Percentiles rank a stretch among this genome's conserved stretches.
These are phyloP conservation scores for Xanthorhoe designata DNA, from an alignment of 2,888 invertebrate species.

Conservation along the genomic window DNA sequence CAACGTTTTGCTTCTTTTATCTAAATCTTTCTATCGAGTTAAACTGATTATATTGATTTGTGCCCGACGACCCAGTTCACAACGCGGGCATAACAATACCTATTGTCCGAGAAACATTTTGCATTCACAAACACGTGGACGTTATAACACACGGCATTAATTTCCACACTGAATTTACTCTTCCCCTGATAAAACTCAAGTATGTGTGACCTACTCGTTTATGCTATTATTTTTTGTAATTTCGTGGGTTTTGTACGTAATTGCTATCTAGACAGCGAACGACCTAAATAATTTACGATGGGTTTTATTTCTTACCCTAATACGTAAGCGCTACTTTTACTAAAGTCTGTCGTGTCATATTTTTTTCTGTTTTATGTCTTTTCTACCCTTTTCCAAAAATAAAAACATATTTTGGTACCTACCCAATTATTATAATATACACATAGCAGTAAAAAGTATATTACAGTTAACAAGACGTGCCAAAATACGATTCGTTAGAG, in stretches of 20 bases:
- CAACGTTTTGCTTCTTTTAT: too few relatives aligned
- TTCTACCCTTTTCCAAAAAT: slow-evolving; percentile 2
- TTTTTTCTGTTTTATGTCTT: slow-evolving; percentile 5
- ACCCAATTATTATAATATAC: background rate
- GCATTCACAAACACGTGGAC: slow-evolving; percentile 45
- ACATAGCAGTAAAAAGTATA: background rate
- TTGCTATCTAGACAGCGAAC: slow-evolving; percentile 18
- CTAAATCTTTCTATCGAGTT: too few relatives aligned
- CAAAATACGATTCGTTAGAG: background rate
- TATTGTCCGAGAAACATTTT: slow-evolving; percentile 46
- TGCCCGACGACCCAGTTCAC: too few relatives aligned
- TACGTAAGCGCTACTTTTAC: slow-evolving; percentile 24
- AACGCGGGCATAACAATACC: slow-evolving; percentile 37
- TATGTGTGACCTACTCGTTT: slow-evolving; percentile 24
- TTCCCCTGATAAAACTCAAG: slow-evolving; percentile 31
- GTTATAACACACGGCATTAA: slow-evolving; percentile 39
- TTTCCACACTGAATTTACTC: slow-evolving; percentile 33
- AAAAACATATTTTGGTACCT: background rate
- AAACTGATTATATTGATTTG: too few relatives aligned
- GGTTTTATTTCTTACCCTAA: slow-evolving; percentile 23
- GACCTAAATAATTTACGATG: slow-evolving; percentile 20
- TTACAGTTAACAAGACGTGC: background rate
- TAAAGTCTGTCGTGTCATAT: slow-evolving; percentile 7
- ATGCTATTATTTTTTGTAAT: slow-evolving; percentile 21
- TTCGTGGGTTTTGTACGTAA: slow-evolving; percentile 20